Percentiles rank a stretch among this genome's conserved stretches.
phyloP scores from a whole-genome alignment of 1,140 invertebrate species.

The Cataglyphis hispanica region DNA sequence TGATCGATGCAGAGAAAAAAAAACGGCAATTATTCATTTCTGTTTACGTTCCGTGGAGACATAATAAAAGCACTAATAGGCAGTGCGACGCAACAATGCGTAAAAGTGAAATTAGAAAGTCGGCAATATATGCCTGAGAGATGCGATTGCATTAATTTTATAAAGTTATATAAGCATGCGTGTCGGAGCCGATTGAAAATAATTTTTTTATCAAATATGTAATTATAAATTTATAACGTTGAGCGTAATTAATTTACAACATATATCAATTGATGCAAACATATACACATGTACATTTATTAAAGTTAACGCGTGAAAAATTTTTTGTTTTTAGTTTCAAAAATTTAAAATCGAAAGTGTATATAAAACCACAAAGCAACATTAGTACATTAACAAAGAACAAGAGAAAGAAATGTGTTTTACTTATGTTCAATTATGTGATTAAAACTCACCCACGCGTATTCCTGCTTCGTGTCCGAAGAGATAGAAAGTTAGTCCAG shows the following conservation, averaged over 20 bases:
- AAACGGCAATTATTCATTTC: slow-evolving; percentile 34
- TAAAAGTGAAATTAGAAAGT: slow-evolving; percentile 64
- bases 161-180: slow-evolving; percentile 49
- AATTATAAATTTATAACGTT: not conserved
- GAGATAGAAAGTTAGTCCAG: slow-evolving; percentile 81
- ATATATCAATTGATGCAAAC: not conserved
- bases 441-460: slow-evolving; percentile 84
- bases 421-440: too few species aligned
- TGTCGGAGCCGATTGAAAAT: slow-evolving; percentile 22
- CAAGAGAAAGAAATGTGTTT: not conserved
- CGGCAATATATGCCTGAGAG: slow-evolving; percentile 15
- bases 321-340: not conserved
- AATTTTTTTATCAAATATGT: slow-evolving; percentile 22
- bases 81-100: slow-evolving; percentile 49
- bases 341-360: not conserved
- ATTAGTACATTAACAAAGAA: slow-evolving; percentile 19
- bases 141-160: slow-evolving; percentile 58
- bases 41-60: not conserved
- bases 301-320: not conserved
- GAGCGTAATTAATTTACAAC: not conserved
- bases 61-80: slow-evolving; percentile 39
- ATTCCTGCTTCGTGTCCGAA: slow-evolving; percentile 83
- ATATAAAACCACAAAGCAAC: not conserved
- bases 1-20: slow-evolving; percentile 83
- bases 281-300: not conserved